Evolutionary conservation across 2,113 vertebrate species (phyloP), one percentile per base, ranked within the genome.

Genomic region (Pterocles orientalis): DNA sequence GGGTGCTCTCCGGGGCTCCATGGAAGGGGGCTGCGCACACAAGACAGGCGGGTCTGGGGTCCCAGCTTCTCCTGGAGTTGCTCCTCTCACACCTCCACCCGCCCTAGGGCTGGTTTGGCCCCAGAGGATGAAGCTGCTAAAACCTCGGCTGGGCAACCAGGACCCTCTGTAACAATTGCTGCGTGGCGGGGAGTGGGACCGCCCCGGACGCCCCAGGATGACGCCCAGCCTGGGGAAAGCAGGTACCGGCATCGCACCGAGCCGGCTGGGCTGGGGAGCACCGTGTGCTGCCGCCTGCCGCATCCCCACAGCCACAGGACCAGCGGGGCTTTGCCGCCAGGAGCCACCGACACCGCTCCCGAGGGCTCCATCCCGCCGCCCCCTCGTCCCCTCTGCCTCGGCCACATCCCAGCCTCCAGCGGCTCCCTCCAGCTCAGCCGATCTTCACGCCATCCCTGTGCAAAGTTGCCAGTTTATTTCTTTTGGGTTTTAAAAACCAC

Each of bases 191-290:
- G 39, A 24, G 39, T 13, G 65, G 70, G 41, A 69, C 41, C 10
- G 21, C 41, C 68, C 33, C 5, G 26, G 61, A 5, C 20, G 33
- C 25, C 60, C 39, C 0, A 0, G 28, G 50, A 23, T 13, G 65
- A 48, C 13, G 14, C 13, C 19, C 60, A 57, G 56, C 39, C 18
- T 3, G 1, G 18, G 39, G 45, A 50, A 70, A 29, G 5, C 50
- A 41, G 1, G 2, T 20, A 0, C 31, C 5, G 16, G 12, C 58
- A 56, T 9, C 1, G 5, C 6, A 13, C 31, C 0, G 15, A 23
- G 45, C 23, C 3, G 6, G 83, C 50, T 39, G 43, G 29, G 17
- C 31, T 29, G 24, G 51, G 18, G 25, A 57, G 17, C 62, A 34
- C 12, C 43, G 1, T 3, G 29, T 24, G 45, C 36, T 14, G 47